Evolutionary conservation across 92 coral and sea anemone species (phyloP), one percentile per base, ranked within the genome.

Genomic region (Montipora capitata): DNA sequence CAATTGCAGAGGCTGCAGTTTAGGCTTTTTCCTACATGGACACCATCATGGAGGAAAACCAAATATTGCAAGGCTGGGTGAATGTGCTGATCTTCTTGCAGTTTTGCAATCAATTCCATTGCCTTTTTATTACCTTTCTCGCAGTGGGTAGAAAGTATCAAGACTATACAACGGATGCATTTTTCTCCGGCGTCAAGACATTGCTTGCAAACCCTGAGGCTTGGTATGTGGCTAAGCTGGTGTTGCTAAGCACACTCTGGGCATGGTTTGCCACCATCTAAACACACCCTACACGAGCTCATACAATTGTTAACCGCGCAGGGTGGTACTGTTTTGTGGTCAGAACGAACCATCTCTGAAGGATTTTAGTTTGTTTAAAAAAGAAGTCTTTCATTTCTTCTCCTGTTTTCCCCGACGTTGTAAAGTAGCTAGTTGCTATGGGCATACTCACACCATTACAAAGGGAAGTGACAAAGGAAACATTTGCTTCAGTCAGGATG

Each of bases 11-110:
- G n/a, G n/a, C n/a, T n/a, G n/a, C n/a, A n/a, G n/a, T n/a, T n/a
- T n/a, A n/a, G n/a, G n/a, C n/a, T n/a, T n/a, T n/a, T n/a, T n/a
- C n/a, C n/a, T n/a, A n/a, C n/a, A n/a, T n/a, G n/a, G n/a, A 39
- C 92, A n/a, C 79, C 89, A 75, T 87, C 85, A 81, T 91, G 92
- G 27, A 87, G 79, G 74, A 64, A 74, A 40, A 76, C 85, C 17
- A 80, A 20, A 80, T 57, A 79, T 27, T 80, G 56, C 7, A 65
- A 69, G 35, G 75, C 72, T 2, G 73, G 87, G 68, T 81, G 87
- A 74, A 88, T 81, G 15, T 0, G 73, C 59, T 45, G 40, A 10
- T 73, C 59, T 20, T 49, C 74, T 42, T 74, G 75, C 35, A 45
- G 77, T 81, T n/a, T n/a, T n/a, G n/a, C n/a, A n/a, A n/a, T n/a